A percentile compares a stretch with the other conserved stretches of the same genome.
Evolutionary conservation across 1,140 invertebrate species (phyloP).

Genomic region (Drosophila bocqueti): DNA sequence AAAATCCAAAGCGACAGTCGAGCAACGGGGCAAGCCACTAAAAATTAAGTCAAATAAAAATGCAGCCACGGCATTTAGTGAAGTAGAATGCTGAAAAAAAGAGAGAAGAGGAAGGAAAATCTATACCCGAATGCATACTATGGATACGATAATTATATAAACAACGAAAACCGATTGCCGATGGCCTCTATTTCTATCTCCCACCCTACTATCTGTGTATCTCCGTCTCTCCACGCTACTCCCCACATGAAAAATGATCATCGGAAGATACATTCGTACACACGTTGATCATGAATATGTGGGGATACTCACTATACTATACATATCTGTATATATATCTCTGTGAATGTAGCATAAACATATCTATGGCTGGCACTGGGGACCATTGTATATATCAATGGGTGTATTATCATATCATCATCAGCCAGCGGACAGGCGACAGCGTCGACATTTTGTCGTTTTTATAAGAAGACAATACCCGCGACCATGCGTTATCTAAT

Average conservation of each 20-base stretch:
- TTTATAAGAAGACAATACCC: slow-evolving; percentile 71
- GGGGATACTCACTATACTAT: slow-evolving; percentile 10
- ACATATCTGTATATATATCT: slow-evolving; percentile 8
- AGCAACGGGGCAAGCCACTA: slow-evolving; percentile 41
- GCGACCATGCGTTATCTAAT: slow-evolving; percentile 67
- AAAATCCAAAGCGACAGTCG: slow-evolving; percentile 57
- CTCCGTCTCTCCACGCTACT: slow-evolving; percentile 21
- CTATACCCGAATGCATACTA: slow-evolving; percentile 19
- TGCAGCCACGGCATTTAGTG: slow-evolving; percentile 63
- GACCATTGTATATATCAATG: slow-evolving; percentile 55
- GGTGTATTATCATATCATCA: slow-evolving; percentile 75
- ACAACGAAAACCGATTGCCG: slow-evolving; percentile 60
- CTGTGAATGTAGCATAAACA: slow-evolving; percentile 28
- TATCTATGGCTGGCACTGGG: slow-evolving; percentile 26
- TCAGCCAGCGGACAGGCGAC: slow-evolving; percentile 63
- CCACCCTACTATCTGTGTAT: neutral
- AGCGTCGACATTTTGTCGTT: slow-evolving; percentile 77
- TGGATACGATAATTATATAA: slow-evolving; percentile 65
- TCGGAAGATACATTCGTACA: slow-evolving; percentile 53
- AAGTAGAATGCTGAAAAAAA: slow-evolving; percentile 56
- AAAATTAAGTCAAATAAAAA: slow-evolving; percentile 79
- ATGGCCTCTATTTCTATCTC: slow-evolving; percentile 29
- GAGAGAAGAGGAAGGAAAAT: slow-evolving; percentile 17
- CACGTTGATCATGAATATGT: slow-evolving; percentile 41
- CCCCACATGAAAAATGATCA: slow-evolving; percentile 66